A percentile compares a stretch with the other conserved stretches of the same genome.
Conservation (phyloP, 2,888 invertebrate species). For the Coenonympha arcania region DNA sequence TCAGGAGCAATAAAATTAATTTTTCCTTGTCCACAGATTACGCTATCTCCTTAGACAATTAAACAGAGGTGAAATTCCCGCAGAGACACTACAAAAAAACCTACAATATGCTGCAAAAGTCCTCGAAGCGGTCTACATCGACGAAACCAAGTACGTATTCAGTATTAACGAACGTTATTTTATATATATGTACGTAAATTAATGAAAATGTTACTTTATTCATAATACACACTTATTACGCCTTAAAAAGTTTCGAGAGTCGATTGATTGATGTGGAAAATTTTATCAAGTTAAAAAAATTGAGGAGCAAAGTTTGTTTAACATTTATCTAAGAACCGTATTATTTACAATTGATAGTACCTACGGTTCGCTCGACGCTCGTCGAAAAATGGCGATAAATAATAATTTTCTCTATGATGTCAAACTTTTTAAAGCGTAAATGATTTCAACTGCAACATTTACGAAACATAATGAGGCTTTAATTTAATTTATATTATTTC, state of each 20-base stretch:
- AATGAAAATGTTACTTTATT: constrained; percentile 1
- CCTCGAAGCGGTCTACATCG: constrained; percentile 92
- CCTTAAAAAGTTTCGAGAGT: background rate
- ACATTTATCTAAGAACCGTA: too few relatives aligned
- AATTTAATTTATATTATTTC: background rate
- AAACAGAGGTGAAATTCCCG: constrained; percentile 89
- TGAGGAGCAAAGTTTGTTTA: background rate
- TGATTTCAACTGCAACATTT: constrained; percentile 9
- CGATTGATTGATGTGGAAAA: background rate
- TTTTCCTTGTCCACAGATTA: constrained; percentile 78
- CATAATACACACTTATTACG: background rate
- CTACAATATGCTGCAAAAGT: constrained; percentile 94
- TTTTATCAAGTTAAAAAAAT: background rate
- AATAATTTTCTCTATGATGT: background rate
- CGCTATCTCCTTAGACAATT: constrained; percentile 91
- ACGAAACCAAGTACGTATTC: constrained; percentile 90
- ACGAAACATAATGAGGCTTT: background rate
- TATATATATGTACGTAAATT: background rate
- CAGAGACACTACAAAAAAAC: constrained; percentile 92
- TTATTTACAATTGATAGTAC: too few relatives aligned
- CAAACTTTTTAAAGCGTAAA: constrained; percentile 16
- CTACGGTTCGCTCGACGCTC: too few relatives aligned
- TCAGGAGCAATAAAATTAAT: too few relatives aligned
- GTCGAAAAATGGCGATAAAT: too few relatives aligned
- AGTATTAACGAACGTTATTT: background rate